Evolutionary conservation across 2,797 vertebrate species (phyloP).

Genomic region (Hylomyscus alleni): DNA sequence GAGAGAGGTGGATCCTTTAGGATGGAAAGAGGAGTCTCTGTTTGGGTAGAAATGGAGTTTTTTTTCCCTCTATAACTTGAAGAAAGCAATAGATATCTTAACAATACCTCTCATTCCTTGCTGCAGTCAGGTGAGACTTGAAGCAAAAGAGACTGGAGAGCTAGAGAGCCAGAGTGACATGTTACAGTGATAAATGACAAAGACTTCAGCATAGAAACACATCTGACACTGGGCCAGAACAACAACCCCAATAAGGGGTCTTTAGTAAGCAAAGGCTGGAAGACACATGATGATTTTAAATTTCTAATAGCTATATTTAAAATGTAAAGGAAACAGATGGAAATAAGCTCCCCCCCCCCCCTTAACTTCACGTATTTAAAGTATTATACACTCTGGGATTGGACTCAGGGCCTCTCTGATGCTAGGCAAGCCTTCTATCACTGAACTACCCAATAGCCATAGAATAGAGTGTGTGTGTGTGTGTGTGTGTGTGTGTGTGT

Average conservation of each 20-base stretch:
- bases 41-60: background rate
- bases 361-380: background rate
- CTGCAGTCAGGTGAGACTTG: background rate
- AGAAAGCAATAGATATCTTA: background rate
- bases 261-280: background rate
- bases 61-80: background rate
- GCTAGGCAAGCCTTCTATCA: background rate
- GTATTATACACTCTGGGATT: background rate
- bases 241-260: background rate
- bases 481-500: too few relatives aligned
- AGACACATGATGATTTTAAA: background rate
- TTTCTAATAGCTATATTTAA: slow-evolving; percentile 44
- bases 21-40: background rate
- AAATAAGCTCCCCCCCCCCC: background rate
- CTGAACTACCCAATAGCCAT: background rate
- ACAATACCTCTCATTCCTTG: background rate
- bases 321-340: slow-evolving; percentile 48
- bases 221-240: background rate
- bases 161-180: background rate
- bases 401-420: background rate
- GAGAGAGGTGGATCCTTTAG: background rate
- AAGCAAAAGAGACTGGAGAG: background rate
- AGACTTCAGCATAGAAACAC: background rate
- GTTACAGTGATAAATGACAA: background rate
- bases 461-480: background rate